A percentile compares a stretch with the other conserved stretches of the same genome.
Evolutionary conservation across 2,888 invertebrate genomes (phyloP).

Genomic region (Ctena decussata): DNA sequence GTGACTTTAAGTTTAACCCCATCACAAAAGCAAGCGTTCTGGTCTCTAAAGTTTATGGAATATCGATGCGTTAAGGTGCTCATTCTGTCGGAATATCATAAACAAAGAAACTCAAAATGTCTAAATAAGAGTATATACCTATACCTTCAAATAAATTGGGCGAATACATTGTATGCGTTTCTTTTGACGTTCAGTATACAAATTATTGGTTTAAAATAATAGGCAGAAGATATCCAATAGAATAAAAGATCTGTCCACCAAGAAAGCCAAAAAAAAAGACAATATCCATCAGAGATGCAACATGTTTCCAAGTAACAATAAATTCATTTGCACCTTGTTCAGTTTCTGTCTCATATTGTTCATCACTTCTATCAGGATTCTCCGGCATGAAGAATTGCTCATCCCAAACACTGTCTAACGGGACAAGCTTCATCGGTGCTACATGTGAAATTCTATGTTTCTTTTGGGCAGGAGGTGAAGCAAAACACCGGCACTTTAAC

Average conservation of each 20-base stretch:
- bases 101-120: no score
- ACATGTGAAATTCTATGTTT: neutral
- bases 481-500: neutral
- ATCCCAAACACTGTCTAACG: neutral
- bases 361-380: neutral
- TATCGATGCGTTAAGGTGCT: no score
- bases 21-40: no score
- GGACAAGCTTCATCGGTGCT: neutral
- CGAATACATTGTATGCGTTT: no score
- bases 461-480: neutral
- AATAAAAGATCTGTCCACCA: slow-evolving; percentile 50
- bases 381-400: neutral
- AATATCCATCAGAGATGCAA: slow-evolving; percentile 45
- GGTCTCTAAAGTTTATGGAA: no score
- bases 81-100: no score
- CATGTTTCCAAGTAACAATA: slow-evolving; percentile 36
- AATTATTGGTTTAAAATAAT: slow-evolving; percentile 38
- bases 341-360: no score
- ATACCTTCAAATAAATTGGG: no score
- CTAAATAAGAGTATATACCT: no score
- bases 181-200: no score
- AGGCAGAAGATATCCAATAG: slow-evolving; percentile 41
- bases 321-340: neutral
- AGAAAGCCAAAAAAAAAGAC: slow-evolving; percentile 56
- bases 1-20: no score